Conservation (phyloP, 1,140 invertebrate genomes). For the Papilio helenus region DNA sequence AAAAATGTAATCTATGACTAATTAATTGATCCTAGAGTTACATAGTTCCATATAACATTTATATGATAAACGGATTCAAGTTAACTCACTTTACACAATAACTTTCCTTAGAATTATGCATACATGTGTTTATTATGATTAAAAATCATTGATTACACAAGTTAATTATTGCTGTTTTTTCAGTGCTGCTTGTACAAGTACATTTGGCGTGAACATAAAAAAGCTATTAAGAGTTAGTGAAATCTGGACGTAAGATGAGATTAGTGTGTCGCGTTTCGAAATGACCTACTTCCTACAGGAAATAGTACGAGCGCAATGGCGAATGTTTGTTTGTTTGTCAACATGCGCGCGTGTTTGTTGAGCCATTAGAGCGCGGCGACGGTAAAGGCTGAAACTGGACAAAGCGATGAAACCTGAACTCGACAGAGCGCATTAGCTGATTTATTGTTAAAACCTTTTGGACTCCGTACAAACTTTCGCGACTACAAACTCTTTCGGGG, state of each 20-base stretch:
- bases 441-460: slow-evolving; percentile 40
- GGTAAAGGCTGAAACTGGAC: slow-evolving; percentile 48
- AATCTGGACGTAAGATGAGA: slow-evolving; percentile 33
- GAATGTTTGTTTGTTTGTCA: slow-evolving; percentile 72
- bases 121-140: not conserved
- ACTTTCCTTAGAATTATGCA: not conserved
- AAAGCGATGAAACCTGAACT: slow-evolving; percentile 51
- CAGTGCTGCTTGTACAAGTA: not conserved
- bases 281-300: slow-evolving; percentile 61
- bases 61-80: not conserved
- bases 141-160: not conserved
- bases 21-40: not conserved
- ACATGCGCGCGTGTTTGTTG: slow-evolving; percentile 65
- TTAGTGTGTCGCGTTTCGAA: slow-evolving; percentile 42
- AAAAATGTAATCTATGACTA: not conserved
- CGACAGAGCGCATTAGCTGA: slow-evolving; percentile 43
- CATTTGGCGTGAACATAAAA: slow-evolving; percentile 30
- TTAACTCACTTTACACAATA: not conserved
- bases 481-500: not conserved
- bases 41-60: not conserved
- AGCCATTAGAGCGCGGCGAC: slow-evolving; percentile 71
- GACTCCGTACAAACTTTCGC: not conserved
- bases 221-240: slow-evolving; percentile 28
- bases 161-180: not conserved
- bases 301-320: slow-evolving; percentile 52